Base-by-base conservation (phyloP, 2,113 vertebrate species). In the Chloebia gouldiae region DNA sequence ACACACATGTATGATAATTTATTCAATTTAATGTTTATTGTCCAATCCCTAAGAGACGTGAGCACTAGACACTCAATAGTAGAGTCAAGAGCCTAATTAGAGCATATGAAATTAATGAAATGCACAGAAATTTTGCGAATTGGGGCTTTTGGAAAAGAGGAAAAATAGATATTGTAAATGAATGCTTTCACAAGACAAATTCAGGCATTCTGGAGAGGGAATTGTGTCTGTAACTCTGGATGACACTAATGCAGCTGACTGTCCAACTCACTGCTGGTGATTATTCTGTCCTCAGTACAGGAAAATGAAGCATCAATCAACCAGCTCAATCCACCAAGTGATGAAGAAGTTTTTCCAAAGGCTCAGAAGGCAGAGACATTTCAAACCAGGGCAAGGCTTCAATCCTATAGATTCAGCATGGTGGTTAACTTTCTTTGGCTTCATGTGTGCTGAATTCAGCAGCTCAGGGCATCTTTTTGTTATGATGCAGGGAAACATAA, bases 391-490 rank as follows among this genome's bases (percentile, higher is more conserved):
- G 20, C 17, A 59, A 40, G 20, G 9, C n/a, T 86, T 81, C 18
- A 22, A 9, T 56, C 7, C 51, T 88, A 3, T 33, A 80, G 37
- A 63, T 71, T 78, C 56, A 44, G 13, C 27, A 30, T n/a, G 72
- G 66, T 12, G 86, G n/a, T 57, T 83, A 79, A 77, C 24, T 59
- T 81, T 86, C n/a, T 69, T 33, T 30, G 49, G 60, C 35, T 63
- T 21, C 28, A 6, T 25, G 40, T 54, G 37, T 54, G 59, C 77
- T 86, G 47, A 88, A 63, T 64, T 73, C 40, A 69, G 97, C 93
- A 96, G 96, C 92, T 81, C 81, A 69, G 90, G 87, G 90, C 92
- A 96, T 70, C 71, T 96, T 92, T 95, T 42, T 53, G 88, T 88
- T 82, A 8, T 15, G 37, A 57, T 1, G 0, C 39, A 37, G n/a